Conservation (phyloP, 1,140 invertebrate species). For the Zaprionus africanus region DNA sequence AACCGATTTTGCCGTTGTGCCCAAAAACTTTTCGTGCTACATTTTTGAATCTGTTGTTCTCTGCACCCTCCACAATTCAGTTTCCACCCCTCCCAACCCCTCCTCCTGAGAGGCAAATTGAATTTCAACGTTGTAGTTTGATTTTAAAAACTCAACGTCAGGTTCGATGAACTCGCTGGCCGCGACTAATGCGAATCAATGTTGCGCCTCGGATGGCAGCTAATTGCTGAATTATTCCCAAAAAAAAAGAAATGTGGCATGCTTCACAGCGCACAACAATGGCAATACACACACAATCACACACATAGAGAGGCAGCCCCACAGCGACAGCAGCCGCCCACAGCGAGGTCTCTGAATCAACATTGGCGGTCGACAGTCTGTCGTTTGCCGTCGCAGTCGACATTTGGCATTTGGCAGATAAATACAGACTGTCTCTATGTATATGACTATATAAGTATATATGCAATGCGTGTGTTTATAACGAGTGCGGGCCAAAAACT, state of each 20-base stretch:
- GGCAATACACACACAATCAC: conserved; percentile 13
- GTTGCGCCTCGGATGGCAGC: conserved; percentile 38
- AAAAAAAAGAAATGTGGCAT: conserved; percentile 14
- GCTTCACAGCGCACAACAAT: conserved; percentile 37
- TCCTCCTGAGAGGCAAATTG: conserved; percentile 28
- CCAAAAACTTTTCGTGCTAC: conserved; percentile 66
- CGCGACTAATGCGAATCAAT: conserved; percentile 56
- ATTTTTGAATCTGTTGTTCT: conserved; percentile 53
- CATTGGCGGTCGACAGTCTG: conserved; percentile 27
- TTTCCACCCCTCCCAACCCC: neutral
- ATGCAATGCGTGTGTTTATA: conserved; percentile 4
- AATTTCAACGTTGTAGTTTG: conserved; percentile 56
- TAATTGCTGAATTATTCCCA: conserved; percentile 74
- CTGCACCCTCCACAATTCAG: neutral
- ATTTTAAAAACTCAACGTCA: conserved; percentile 49
- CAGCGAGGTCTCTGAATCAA: conserved; percentile 19
- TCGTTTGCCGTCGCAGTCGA: neutral
- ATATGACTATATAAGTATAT: conserved; percentile 17
- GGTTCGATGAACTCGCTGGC: conserved; percentile 57
- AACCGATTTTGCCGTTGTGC: conserved; percentile 62
- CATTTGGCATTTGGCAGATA: conserved; percentile 50
- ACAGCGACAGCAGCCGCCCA: neutral
- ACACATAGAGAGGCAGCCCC: neutral
- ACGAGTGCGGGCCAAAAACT: conserved; percentile 17
- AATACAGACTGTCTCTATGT: conserved; percentile 1